Percentiles rank a stretch among this genome's conserved stretches.
Conservation (phyloP, 2,113 vertebrate genomes). For the Cairina moschata region DNA sequence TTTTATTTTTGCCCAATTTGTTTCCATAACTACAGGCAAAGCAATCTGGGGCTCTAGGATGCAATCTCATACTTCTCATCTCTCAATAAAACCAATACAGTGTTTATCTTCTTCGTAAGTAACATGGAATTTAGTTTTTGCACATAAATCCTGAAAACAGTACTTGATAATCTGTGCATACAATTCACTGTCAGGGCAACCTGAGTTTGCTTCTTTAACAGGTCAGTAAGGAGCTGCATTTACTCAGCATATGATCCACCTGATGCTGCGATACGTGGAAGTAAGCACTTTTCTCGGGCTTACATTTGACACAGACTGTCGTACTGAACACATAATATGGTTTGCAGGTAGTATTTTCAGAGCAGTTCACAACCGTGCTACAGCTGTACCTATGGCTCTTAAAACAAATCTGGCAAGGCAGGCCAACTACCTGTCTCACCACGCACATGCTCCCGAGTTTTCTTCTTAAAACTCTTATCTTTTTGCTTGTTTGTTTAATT, state of each 20-base stretch:
- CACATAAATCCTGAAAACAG: background rate
- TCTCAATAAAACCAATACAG: background rate
- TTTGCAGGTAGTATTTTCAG: background rate
- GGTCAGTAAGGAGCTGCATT: background rate
- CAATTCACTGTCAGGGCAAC: background rate
- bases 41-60: background rate
- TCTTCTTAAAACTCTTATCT: background rate
- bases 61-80: background rate
- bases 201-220: background rate
- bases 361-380: background rate
- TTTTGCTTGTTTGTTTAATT: background rate
- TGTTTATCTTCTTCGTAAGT: background rate
- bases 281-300: background rate
- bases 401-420: background rate
- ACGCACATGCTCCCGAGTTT: background rate
- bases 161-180: background rate
- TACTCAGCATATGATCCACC: background rate
- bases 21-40: slow-evolving; percentile 27
- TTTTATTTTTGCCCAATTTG: background rate
- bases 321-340: background rate
- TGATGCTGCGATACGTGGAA: background rate
- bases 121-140: background rate
- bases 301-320: background rate
- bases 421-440: background rate
- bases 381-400: background rate